Evolutionary conservation across 2,797 vertebrate genomes (phyloP), one percentile per base, ranked within the genome.

Genomic region (Poecilia wingei): DNA sequence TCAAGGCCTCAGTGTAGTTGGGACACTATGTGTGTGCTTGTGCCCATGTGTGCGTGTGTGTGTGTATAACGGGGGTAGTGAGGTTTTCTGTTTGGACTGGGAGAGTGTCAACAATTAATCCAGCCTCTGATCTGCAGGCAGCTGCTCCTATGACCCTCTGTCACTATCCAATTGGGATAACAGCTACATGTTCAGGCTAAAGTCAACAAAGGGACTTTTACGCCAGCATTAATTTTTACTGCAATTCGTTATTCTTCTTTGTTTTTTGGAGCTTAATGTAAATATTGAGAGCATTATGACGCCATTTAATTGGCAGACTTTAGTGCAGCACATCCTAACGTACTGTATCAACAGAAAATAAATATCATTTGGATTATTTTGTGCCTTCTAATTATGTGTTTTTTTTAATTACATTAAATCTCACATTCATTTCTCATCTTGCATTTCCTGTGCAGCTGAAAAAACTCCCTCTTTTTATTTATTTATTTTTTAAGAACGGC

Each of bases 61-160:
- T 79, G 82, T 83, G 76, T 47, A 78, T 77, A 76, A 79, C 84
- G 82, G 89, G 90, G 91, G 90, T 84, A 84, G 86, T 84, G 75
- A 86, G 95, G 95, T 96, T 96, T 31, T 97, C 92, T 95, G 95
- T 97, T 97, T 96, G 95, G 92, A 96, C 95, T 95, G 95, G 95
- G 95, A 95, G 93, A 92, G 94, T 95, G 96, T 96, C 96, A 95
- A 97, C 97, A 97, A 97, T 97, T 97, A 97, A 96, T 96, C 96
- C 94, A 96, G 95, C 94, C 93, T 95, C 87, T 94, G 94, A 96
- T 95, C 91, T 92, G 93, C 91, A 96, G 96, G 95, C 95, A 95
- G 91, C 1, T 66, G 92, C 91, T 92, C 82, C 79, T 79, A 81
- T 94, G 92, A 95, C 91, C 92, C 88, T 84, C 75, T 86, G 90